phyloP scores from a whole-genome alignment of 2,888 invertebrate genomes.

The Eristalis intricaria region DNA sequence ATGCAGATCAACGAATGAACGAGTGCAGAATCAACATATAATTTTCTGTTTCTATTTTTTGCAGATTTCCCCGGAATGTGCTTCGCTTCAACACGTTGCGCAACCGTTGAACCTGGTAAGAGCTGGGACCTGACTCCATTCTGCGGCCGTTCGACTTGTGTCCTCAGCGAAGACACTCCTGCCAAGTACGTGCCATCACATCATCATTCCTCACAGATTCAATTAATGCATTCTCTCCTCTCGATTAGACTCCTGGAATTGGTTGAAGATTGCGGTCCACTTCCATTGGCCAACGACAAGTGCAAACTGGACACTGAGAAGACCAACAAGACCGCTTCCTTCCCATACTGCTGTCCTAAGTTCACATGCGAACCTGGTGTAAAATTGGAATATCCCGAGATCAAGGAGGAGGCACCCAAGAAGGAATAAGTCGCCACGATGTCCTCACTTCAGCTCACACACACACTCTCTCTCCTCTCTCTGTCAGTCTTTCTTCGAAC shows the following conservation, averaged over 20 bases:
- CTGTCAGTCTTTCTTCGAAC: too few species aligned
- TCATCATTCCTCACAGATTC: background rate
- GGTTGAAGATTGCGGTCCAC: constrained; percentile 94
- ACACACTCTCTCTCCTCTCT: background rate
- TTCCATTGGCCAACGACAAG: constrained; percentile 92
- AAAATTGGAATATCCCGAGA: constrained; percentile 92
- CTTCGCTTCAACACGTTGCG: constrained; percentile 94
- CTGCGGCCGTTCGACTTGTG: constrained; percentile 95
- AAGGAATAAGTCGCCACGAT: constrained; percentile 73
- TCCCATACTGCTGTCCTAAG: constrained; percentile 92
- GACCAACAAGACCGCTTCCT: constrained; percentile 93
- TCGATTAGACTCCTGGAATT: constrained; percentile 87
- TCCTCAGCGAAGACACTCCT: constrained; percentile 88
- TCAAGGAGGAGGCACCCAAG: constrained; percentile 82
- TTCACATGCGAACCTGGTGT: constrained; percentile 94
- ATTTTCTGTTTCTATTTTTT: constrained; percentile 45
- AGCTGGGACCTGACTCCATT: constrained; percentile 93
- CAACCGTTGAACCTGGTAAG: constrained; percentile 92
- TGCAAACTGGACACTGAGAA: constrained; percentile 93
- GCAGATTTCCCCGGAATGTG: constrained; percentile 94
- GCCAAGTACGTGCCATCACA: constrained; percentile 80
- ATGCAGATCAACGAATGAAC: background rate
- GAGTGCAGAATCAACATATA: too few species aligned
- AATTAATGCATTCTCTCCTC: background rate
- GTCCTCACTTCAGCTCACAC: background rate